Evolutionary conservation across 1,140 invertebrate genomes (phyloP).

Genomic region (Pinna nobilis): DNA sequence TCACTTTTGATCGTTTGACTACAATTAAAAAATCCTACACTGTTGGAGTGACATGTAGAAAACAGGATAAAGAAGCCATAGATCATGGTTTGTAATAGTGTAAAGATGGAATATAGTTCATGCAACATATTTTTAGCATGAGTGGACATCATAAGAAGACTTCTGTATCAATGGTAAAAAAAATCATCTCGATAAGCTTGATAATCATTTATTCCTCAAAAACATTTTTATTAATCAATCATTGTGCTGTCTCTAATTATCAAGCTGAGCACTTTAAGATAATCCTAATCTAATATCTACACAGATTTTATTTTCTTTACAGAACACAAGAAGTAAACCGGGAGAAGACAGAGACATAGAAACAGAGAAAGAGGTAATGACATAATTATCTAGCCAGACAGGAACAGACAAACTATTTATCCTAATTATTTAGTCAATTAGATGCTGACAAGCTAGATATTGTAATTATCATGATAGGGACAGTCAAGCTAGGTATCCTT

Average conservation of each 20-base stretch:
- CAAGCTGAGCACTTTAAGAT: not conserved
- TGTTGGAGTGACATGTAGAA: too few species aligned
- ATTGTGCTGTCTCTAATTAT: not conserved
- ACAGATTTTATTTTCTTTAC: not conserved
- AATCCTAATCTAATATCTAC: not conserved
- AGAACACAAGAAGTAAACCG: conserved; percentile 68
- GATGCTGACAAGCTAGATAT: too few species aligned
- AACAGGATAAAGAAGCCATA: too few species aligned
- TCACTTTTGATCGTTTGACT: too few species aligned
- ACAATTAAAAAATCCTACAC: too few species aligned
- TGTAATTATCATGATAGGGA: too few species aligned
- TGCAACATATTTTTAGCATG: too few species aligned
- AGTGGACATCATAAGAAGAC: not conserved
- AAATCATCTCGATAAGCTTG: not conserved
- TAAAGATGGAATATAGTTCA: too few species aligned
- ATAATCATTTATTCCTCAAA: not conserved
- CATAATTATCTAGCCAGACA: not conserved
- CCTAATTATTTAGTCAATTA: too few species aligned
- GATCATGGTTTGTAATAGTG: too few species aligned
- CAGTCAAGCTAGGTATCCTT: too few species aligned
- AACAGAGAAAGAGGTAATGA: conserved; percentile 60
- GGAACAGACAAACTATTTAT: too few species aligned
- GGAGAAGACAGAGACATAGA: conserved; percentile 70
- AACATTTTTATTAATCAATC: not conserved
- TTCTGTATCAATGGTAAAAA: not conserved